These are phyloP conservation scores for Aphidius ervi DNA, from an alignment of 1,140 invertebrate genomes.

Conservation along the genomic window DNA sequence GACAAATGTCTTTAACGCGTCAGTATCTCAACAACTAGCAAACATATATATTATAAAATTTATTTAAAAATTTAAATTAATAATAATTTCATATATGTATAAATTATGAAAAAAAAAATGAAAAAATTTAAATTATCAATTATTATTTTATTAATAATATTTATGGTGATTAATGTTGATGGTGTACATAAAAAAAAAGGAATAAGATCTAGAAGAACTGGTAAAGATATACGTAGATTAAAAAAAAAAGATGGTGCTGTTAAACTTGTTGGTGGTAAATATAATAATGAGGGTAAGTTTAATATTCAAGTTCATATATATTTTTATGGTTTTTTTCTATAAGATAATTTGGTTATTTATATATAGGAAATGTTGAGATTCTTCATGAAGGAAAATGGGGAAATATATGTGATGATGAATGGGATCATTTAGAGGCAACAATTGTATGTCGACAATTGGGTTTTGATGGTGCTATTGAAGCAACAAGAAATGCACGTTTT, in stretches of 20 bases:
- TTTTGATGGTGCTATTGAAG: constrained; percentile 57
- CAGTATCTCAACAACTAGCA: constrained; percentile 4
- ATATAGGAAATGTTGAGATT: constrained; percentile 82
- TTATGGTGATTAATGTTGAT: constrained; percentile 5
- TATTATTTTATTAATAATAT: constrained; percentile 6
- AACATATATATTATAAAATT: not conserved
- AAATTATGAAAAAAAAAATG: not conserved
- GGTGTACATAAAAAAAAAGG: not conserved
- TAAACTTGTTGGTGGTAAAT: constrained; percentile 61
- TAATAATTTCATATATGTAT: too few species aligned
- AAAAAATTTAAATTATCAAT: constrained; percentile 6
- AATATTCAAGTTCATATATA: not conserved
- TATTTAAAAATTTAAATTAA: constrained; percentile 10
- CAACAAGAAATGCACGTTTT: constrained; percentile 71
- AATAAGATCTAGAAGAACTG: constrained; percentile 53
- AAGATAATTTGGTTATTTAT: constrained; percentile 14
- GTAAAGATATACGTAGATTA: constrained; percentile 53
- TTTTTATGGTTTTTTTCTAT: constrained; percentile 11
- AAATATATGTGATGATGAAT: constrained; percentile 88
- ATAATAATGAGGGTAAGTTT: constrained; percentile 64
- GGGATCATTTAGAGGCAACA: constrained; percentile 74
- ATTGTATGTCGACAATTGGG: constrained; percentile 81
- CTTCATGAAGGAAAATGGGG: constrained; percentile 83
- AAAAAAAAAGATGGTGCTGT: constrained; percentile 70
- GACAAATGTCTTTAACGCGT: constrained; percentile 4